Percentiles rank a stretch among this genome's conserved stretches.
These are phyloP conservation scores for Diabrotica balteata DNA, from an alignment of 2,888 invertebrate species.

Conservation along the genomic window DNA sequence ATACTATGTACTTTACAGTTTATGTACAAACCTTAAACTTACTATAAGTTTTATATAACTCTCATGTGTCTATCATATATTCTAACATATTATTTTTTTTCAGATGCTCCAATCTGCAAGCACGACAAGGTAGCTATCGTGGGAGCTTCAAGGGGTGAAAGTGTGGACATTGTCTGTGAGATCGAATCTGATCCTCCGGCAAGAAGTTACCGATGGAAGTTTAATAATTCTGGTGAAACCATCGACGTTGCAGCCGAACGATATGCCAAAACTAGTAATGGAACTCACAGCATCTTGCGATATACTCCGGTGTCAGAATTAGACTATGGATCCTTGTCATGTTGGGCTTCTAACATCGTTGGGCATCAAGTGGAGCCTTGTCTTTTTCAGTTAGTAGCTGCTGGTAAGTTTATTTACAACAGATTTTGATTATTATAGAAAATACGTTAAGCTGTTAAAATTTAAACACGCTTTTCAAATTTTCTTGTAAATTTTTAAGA, in stretches of 20 bases:
- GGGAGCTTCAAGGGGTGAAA: conserved; percentile 88
- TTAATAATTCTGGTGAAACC: conserved; percentile 92
- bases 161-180: conserved; percentile 85
- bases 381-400: conserved; percentile 87
- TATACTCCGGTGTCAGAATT: conserved; percentile 69
- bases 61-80: too few species aligned
- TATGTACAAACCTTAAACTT: too few species aligned
- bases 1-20: too few species aligned
- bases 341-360: conserved; percentile 84
- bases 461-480: too few species aligned
- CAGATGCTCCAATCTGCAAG: conserved; percentile 86
- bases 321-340: conserved; percentile 89
- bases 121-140: conserved; percentile 80
- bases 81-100: conserved; percentile 36
- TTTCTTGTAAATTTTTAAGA: too few species aligned
- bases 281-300: conserved; percentile 74
- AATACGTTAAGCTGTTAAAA: too few species aligned
- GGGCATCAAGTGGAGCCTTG: conserved; percentile 85
- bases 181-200: conserved; percentile 93
- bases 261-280: conserved; percentile 75
- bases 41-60: too few species aligned
- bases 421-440: too few species aligned
- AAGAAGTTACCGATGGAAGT: conserved; percentile 90
- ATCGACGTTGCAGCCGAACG: conserved; percentile 81
- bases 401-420: conserved; percentile 67